A percentile compares a stretch with the other conserved stretches of the same genome.
These are phyloP conservation scores for Carollia perspicillata DNA, from an alignment of 2,113 vertebrate species.

Conservation along the genomic window DNA sequence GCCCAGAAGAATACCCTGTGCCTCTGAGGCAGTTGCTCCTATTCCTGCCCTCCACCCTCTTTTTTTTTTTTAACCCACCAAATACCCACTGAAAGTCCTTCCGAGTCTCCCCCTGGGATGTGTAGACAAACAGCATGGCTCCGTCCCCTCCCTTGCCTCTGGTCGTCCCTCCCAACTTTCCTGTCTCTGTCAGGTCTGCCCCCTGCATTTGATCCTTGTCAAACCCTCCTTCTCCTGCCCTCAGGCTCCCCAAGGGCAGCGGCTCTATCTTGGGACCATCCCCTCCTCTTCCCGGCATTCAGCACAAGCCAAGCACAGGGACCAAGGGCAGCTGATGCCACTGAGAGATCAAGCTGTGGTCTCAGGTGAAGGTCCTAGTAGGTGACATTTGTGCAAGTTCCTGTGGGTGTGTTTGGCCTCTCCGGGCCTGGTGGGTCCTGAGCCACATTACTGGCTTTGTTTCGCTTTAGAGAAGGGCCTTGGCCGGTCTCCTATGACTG, in stretches of 20 bases:
- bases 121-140: rapidly evolving
- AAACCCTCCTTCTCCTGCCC: not conserved
- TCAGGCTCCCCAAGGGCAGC: no score
- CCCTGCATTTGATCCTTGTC: not conserved
- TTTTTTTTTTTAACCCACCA: not conserved
- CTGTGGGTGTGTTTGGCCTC: not conserved
- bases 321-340: not conserved
- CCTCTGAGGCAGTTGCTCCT: not conserved
- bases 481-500: rapidly evolving
- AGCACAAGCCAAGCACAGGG: not conserved
- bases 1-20: not conserved
- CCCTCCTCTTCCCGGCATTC: not conserved
- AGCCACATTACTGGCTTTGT: no score
- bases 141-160: not conserved
- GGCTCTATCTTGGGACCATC: not conserved
- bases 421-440: rapidly evolving
- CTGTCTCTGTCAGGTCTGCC: not conserved
- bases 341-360: not conserved
- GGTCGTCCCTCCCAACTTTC: not conserved
- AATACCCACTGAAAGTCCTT: not conserved
- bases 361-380: not conserved
- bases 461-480: not conserved
- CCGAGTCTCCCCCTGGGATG: not conserved
- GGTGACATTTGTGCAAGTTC: not conserved
- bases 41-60: no score